These are phyloP conservation scores for Trichoplusia ni DNA, from an alignment of 1,140 invertebrate species.

Conservation along the genomic window DNA sequence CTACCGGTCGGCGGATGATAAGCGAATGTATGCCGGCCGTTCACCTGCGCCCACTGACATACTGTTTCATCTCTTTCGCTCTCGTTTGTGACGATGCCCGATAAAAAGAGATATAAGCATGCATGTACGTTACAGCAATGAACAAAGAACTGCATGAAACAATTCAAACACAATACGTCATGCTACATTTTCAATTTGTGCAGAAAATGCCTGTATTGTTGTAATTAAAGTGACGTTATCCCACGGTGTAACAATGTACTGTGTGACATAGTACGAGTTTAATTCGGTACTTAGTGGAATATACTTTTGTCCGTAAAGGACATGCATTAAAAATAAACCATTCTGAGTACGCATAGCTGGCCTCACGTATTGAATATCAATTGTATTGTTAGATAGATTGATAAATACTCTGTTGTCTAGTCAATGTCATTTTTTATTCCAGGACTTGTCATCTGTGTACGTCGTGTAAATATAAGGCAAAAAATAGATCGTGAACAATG, in stretches of 20 bases:
- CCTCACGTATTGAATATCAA: conserved; percentile 1
- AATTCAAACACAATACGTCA: conserved; percentile 60
- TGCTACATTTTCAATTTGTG: conserved; percentile 64
- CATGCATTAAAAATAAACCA: conserved; percentile 11
- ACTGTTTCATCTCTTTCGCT: conserved; percentile 54
- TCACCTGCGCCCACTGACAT: conserved; percentile 74
- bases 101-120: conserved; percentile 23
- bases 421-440: not conserved
- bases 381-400: not conserved
- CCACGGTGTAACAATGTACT: conserved; percentile 55
- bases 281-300: conserved; percentile 41
- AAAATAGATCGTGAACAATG: too few relatives aligned
- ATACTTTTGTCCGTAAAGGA: conserved; percentile 19
- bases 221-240: conserved; percentile 56
- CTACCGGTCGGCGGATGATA: conserved; percentile 72
- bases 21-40: conserved; percentile 76
- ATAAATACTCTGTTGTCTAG: conserved; percentile 3
- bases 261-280: conserved; percentile 43
- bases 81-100: conserved; percentile 9
- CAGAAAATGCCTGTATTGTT: conserved; percentile 56
- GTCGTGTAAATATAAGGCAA: not conserved
- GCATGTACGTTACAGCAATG: conserved; percentile 15
- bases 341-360: not conserved
- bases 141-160: conserved; percentile 58
- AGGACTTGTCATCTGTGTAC: not conserved